A percentile compares a stretch with the other conserved stretches of the same genome.
Evolutionary conservation across 2,113 vertebrate genomes (phyloP).

Genomic region (Furnarius figulus): DNA sequence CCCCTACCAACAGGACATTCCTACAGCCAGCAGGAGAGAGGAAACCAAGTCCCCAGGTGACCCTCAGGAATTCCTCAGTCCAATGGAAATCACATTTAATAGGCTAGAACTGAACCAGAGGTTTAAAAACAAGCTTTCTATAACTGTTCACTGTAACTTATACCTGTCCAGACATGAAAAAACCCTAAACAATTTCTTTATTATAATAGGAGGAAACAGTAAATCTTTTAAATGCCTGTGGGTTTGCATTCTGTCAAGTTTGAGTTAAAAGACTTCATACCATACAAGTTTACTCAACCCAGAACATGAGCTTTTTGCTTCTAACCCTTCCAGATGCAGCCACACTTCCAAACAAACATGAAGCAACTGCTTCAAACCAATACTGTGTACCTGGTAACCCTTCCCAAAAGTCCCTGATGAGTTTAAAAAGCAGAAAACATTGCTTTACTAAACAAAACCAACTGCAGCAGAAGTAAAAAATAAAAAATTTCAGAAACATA

Average conservation of each 20-base stretch:
- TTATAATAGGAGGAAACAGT: neutral
- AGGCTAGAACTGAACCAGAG: neutral
- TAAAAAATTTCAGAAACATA: neutral
- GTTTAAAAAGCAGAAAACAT: neutral
- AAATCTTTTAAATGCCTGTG: neutral
- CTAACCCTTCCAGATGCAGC: neutral
- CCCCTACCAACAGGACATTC: neutral
- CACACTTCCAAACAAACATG: neutral
- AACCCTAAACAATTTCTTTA: neutral
- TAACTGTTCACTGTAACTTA: neutral
- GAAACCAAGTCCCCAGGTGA: neutral
- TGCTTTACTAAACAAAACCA: neutral
- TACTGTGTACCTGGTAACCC: neutral
- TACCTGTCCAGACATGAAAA: neutral
- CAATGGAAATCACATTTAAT: neutral
- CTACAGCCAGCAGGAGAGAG: neutral
- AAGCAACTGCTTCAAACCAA: neutral
- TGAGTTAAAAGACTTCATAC: neutral
- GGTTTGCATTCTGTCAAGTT: neutral
- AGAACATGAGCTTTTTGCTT: neutral
- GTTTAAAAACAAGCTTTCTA: neutral
- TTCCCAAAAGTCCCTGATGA: neutral
- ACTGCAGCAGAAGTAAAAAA: neutral
- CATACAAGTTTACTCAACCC: neutral
- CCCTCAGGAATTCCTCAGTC: neutral